Conservation (phyloP, 2,797 vertebrate genomes). For the Manis javanica region DNA sequence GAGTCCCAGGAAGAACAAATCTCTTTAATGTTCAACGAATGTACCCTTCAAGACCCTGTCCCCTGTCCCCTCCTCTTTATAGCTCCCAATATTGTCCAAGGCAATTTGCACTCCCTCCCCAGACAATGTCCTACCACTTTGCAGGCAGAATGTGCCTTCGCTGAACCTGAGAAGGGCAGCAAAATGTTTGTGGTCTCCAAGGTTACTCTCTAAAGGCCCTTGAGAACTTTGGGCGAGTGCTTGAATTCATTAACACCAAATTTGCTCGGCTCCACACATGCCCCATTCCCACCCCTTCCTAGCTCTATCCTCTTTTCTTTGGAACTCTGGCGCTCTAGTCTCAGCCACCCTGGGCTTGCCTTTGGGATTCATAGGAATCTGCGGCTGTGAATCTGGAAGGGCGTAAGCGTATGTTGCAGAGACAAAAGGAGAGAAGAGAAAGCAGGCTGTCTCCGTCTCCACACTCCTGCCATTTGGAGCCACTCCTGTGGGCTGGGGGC, state of each 20-base stretch:
- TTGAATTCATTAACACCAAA: too few species aligned
- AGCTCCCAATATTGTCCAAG: too few species aligned
- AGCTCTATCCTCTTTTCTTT: accelerated
- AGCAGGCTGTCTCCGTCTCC: accelerated
- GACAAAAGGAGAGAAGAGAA: not conserved
- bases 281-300: not conserved
- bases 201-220: not conserved
- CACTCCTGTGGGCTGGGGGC: accelerated
- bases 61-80: not conserved
- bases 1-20: not conserved
- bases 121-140: not conserved
- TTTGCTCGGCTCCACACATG: accelerated
- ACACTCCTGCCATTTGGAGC: accelerated
- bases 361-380: not conserved
- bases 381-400: not conserved
- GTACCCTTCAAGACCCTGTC: not conserved
- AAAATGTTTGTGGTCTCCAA: not conserved
- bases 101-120: not conserved
- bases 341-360: too few species aligned
- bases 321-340: not conserved
- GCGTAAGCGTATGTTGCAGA: not conserved
- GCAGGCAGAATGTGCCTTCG: not conserved
- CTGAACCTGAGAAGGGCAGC: not conserved
- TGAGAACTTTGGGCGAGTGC: not conserved
- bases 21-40: not conserved